Percentiles rank a stretch among this genome's conserved stretches.
Evolutionary conservation across 2,797 vertebrate species (phyloP).

Genomic region (Myoxocephalus aenaeus): DNA sequence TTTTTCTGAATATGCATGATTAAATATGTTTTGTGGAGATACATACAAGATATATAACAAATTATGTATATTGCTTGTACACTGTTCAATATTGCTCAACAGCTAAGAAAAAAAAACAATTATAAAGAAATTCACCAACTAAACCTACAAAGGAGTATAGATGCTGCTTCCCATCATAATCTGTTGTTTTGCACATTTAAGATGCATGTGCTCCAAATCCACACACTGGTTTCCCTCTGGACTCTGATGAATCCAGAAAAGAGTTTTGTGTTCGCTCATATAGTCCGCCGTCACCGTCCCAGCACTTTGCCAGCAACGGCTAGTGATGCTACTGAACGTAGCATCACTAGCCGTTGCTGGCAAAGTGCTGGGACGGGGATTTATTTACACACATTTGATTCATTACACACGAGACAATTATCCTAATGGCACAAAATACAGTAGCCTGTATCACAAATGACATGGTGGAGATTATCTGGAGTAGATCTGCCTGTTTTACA

Average conservation of each 20-base stretch:
- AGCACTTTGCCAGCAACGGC: neutral
- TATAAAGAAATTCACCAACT: neutral
- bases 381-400: neutral
- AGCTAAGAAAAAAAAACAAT: neutral
- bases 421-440: no score
- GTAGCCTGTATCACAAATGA: neutral
- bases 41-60: neutral
- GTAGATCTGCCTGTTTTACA: neutral
- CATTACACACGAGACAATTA: no score
- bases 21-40: neutral
- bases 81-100: neutral
- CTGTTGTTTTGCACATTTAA: neutral
- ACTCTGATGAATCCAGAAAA: neutral
- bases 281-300: neutral
- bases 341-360: no score
- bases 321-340: no score
- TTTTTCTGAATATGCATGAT: neutral
- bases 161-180: neutral
- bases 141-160: neutral
- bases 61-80: neutral
- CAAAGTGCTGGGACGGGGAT: no score
- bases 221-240: neutral
- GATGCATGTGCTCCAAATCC: neutral
- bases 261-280: no score
- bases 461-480: neutral